Evolutionary conservation across 1,140 invertebrate genomes (phyloP).

Genomic region (Gyrodactylus bullatarudis): DNA sequence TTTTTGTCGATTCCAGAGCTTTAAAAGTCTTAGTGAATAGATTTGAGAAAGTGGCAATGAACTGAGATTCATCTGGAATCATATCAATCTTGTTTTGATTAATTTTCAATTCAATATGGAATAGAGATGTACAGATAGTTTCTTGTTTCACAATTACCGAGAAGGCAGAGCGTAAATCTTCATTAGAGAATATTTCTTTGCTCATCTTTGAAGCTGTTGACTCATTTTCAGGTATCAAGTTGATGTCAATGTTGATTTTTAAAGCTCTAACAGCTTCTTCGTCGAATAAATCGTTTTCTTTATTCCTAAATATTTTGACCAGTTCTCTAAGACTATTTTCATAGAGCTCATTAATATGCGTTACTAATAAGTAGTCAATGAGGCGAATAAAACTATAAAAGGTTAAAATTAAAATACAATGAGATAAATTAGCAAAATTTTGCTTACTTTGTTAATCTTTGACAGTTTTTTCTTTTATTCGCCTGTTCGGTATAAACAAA

Average conservation of each 20-base stretch:
- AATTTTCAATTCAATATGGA: neutral
- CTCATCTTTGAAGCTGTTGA: neutral
- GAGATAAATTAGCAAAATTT: neutral
- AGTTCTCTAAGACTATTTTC: constrained; percentile 25
- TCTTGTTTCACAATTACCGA: no score
- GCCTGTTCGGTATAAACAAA: constrained; percentile 46
- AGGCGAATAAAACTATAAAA: constrained; percentile 33
- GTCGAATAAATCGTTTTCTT: constrained; percentile 27
- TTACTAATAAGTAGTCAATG: constrained; percentile 35
- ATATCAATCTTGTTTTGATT: neutral
- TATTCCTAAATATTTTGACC: constrained; percentile 25
- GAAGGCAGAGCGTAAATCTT: no score
- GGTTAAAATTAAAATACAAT: constrained; percentile 7
- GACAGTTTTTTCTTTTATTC: constrained; percentile 37
- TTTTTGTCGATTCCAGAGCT: no score
- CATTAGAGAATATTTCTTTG: no score
- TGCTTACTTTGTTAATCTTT: constrained; percentile 32
- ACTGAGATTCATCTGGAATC: constrained; percentile 11
- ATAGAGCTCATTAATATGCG: constrained; percentile 31
- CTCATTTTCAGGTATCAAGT: constrained; percentile 7
- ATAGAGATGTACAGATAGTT: neutral
- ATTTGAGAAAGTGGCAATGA: constrained; percentile 15
- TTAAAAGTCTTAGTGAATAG: no score
- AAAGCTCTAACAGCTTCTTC: constrained; percentile 22
- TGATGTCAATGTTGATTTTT: constrained; percentile 12